These are phyloP conservation scores for Bombus difficillimus DNA, from an alignment of 1,140 invertebrate genomes.

Conservation along the genomic window DNA sequence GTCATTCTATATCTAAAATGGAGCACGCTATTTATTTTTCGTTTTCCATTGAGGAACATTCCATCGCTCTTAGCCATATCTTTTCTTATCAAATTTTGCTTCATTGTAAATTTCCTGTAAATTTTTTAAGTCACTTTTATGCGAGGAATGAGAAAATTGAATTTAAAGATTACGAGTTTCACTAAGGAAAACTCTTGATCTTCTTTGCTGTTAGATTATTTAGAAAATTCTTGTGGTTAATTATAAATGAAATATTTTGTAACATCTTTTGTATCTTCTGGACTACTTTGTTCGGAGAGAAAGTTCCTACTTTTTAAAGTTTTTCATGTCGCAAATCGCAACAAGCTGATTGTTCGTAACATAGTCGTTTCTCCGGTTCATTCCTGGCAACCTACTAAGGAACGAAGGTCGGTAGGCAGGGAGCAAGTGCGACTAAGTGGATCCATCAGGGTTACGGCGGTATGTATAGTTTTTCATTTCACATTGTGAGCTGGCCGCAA, in stretches of 20 bases:
- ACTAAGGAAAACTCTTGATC: too few species aligned
- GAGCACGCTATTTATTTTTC: not conserved
- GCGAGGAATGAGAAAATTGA: too few species aligned
- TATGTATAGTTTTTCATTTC: slow-evolving; percentile 71
- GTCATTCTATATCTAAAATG: not conserved
- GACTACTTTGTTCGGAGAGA: not conserved
- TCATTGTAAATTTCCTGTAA: not conserved
- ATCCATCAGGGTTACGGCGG: slow-evolving; percentile 60
- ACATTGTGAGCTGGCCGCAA: slow-evolving; percentile 65
- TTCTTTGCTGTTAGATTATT: too few species aligned
- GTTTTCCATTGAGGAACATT: not conserved
- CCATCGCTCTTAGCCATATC: not conserved
- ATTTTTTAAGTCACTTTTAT: not conserved
- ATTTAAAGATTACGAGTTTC: too few species aligned
- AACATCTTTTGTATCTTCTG: too few species aligned
- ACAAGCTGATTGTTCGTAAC: not conserved
- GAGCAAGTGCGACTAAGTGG: slow-evolving; percentile 58
- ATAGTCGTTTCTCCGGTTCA: not conserved
- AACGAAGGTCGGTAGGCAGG: slow-evolving; percentile 35
- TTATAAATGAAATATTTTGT: too few species aligned
- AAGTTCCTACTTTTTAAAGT: not conserved
- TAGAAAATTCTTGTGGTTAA: too few species aligned
- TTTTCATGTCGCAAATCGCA: not conserved
- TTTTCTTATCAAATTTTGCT: not conserved
- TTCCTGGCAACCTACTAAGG: not conserved